Evolutionary conservation across 2,797 vertebrate species (phyloP).

Genomic region (Gobio occitaniae): DNA sequence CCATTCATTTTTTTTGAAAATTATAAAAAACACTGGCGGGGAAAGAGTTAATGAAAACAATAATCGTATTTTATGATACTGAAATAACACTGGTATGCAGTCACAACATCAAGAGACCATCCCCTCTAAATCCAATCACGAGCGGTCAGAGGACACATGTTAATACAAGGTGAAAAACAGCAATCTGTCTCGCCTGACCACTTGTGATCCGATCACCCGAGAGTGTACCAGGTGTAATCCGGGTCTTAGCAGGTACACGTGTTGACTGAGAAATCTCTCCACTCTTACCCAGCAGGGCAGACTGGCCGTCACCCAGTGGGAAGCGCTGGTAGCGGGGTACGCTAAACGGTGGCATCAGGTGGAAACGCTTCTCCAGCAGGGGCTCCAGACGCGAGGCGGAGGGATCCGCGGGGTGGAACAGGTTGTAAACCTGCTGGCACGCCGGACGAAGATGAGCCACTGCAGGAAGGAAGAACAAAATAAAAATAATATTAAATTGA

Average conservation of each 20-base stretch:
- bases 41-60: background rate
- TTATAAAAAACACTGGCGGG: too few species aligned
- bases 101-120: background rate
- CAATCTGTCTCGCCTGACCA: background rate
- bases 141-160: background rate
- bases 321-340: slow-evolving; percentile 96
- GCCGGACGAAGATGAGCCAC: slow-evolving; percentile 93
- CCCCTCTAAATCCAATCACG: background rate
- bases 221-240: background rate
- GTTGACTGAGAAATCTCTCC: background rate
- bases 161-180: background rate
- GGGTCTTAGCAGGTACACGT: background rate
- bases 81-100: background rate
- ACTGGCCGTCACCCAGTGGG: slow-evolving; percentile 93
- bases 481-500: background rate
- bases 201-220: background rate
- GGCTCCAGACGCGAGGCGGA: slow-evolving; percentile 96
- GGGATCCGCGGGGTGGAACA: slow-evolving; percentile 96
- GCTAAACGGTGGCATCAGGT: slow-evolving; percentile 89
- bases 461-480: slow-evolving; percentile 55
- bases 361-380: slow-evolving; percentile 92
- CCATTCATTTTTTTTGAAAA: too few species aligned
- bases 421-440: slow-evolving; percentile 97
- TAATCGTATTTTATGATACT: background rate
- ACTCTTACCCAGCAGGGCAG: slow-evolving; percentile 89